These are phyloP conservation scores for Muscidifurax raptorellus DNA, from an alignment of 1,140 invertebrate genomes.

Conservation along the genomic window DNA sequence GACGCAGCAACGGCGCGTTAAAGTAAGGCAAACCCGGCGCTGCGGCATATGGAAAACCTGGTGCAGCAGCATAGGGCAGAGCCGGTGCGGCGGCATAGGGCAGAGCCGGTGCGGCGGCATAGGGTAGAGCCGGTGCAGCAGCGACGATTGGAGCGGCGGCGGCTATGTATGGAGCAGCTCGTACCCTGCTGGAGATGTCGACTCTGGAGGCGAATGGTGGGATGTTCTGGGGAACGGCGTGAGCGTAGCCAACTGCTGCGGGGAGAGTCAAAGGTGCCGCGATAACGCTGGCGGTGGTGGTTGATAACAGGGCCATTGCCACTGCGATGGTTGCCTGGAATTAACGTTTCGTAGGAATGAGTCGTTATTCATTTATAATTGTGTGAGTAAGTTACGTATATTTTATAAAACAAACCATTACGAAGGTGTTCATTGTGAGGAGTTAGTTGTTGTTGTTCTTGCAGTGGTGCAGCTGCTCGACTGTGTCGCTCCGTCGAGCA, in stretches of 20 bases:
- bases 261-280: constrained; percentile 60
- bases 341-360: too few species aligned
- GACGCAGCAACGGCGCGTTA: too few species aligned
- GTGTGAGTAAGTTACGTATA: neutral
- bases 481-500: neutral
- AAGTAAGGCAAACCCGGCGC: too few species aligned
- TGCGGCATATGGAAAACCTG: too few species aligned
- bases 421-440: constrained; percentile 43
- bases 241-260: constrained; percentile 62
- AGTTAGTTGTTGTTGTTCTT: constrained; percentile 2
- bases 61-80: neutral
- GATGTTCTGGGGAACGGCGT: constrained; percentile 75
- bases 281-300: constrained; percentile 56
- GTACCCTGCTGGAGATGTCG: constrained; percentile 73
- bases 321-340: constrained; percentile 57
- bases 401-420: constrained; percentile 30
- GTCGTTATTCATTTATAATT: too few species aligned
- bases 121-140: constrained; percentile 49
- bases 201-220: constrained; percentile 76
- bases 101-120: neutral
- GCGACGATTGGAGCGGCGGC: constrained; percentile 43
- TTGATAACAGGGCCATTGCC: constrained; percentile 48
- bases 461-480: neutral
- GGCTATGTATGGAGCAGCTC: constrained; percentile 59
- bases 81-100: neutral